These are phyloP conservation scores for Parazoanthus darwini DNA, from an alignment of 92 coral and sea anemone genomes.

Conservation along the genomic window DNA sequence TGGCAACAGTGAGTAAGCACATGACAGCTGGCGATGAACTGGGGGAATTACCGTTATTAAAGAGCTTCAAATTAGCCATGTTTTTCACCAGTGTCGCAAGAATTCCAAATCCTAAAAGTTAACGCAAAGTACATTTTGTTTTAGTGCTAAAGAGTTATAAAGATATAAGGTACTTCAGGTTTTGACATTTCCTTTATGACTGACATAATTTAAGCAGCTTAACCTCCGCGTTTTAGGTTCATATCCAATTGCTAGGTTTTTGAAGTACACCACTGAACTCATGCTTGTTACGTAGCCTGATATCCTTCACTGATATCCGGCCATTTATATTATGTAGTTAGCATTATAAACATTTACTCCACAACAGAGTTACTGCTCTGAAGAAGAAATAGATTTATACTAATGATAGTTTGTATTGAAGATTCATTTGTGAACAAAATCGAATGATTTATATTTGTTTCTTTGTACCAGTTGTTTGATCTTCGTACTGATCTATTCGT, in stretches of 20 bases:
- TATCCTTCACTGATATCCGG: not conserved
- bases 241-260: not conserved
- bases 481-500: no score
- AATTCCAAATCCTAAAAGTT: not conserved
- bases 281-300: not conserved
- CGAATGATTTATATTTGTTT: no score
- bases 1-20: not conserved
- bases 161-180: not conserved
- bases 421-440: not conserved
- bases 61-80: not conserved
- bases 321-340: not conserved
- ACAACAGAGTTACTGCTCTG: not conserved
- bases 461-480: not conserved
- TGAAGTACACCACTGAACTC: not conserved
- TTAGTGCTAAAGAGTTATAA: not conserved
- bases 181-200: not conserved
- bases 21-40: not conserved
- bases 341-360: not conserved
- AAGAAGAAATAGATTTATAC: not conserved
- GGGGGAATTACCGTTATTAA: not conserved
- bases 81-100: not conserved
- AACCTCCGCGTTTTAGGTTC: not conserved
- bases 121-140: slow-evolving; percentile 7
- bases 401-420: not conserved
- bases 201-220: not conserved